Base-by-base conservation (phyloP, 2,888 invertebrate species). In the Labia minor region DNA sequence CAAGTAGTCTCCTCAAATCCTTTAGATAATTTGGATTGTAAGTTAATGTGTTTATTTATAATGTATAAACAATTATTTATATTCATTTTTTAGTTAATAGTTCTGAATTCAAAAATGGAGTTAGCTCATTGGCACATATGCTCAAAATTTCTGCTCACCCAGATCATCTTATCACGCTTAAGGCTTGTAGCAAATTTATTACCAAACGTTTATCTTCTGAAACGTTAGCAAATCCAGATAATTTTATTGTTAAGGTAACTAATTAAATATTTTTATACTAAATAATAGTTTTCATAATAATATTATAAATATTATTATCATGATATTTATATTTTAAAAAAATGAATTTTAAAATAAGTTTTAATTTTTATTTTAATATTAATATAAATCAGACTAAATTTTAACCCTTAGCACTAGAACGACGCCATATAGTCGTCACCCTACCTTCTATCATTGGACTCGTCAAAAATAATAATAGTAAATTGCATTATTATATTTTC, bases 21-120 rank as follows among this genome's bases (percentile, higher is more conserved):
- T 11, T 79, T 94, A 70, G 93, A 94, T 76, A 89, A 88, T 74
- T 82, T 94, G 71, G 87, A 94, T 75, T 93, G 92, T 92, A 79
- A 86, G 89, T 84, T 26, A 63, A 37, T 67, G 61, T 61, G 66
- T 65, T 37, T 66, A 68, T 70, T 66, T 18, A 61, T 62, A 14
- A n/a, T 37, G 63, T 64, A 18, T 67, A 21, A 65, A 62, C 63
- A 20, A 10, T 64, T 10, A 21, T 68, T 4, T 61, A 67, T 65
- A 4, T 61, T 62, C 21, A 65, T 26, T 26, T 81, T 82, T 66
- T 78, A 94, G 94, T 94, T 80, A 82, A 88, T 68, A 86, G 88
- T 77, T 83, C 85, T 69, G 91, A 91, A 71, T 96, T 97, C 76
- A 86, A 87, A 71, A 81, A 84, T 66, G 95, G 95, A 26, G 87